These are phyloP conservation scores for Pantelozetes paolii DNA, from an alignment of 2,888 invertebrate genomes.

Conservation along the genomic window DNA sequence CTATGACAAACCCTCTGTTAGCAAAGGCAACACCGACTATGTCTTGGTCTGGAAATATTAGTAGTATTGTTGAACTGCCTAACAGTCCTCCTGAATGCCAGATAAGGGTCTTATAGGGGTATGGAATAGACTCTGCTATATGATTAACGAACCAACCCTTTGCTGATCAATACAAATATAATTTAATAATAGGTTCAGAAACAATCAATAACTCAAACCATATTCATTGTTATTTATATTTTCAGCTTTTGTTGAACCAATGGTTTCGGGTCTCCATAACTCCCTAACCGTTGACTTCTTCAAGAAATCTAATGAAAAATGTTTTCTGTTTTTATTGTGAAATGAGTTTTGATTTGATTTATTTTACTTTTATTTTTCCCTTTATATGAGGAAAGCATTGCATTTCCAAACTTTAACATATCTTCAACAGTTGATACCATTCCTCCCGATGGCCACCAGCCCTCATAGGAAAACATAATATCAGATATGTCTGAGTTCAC, in stretches of 20 bases:
- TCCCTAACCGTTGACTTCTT: not conserved
- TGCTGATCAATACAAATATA: not conserved
- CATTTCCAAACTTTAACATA: conserved; percentile 23
- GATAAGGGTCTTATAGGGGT: not conserved
- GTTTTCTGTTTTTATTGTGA: not conserved
- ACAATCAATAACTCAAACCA: too few relatives aligned
- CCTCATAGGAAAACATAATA: conserved; percentile 10
- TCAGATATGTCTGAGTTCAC: not conserved
- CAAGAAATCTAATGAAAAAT: not conserved
- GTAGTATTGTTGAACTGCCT: conserved; percentile 23
- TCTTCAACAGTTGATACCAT: conserved; percentile 33
- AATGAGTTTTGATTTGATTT: not conserved
- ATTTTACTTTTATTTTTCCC: conserved; percentile 13
- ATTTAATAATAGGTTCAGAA: not conserved
- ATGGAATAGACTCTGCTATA: not conserved
- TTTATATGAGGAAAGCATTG: conserved; percentile 27
- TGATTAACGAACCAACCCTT: not conserved
- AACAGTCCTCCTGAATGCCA: conserved; percentile 31
- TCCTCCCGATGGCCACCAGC: conserved; percentile 32
- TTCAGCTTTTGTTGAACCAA: not conserved
- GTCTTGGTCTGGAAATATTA: conserved; percentile 15
- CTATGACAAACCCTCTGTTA: not conserved
- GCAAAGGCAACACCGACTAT: conserved; percentile 23
- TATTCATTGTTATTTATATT: not conserved
- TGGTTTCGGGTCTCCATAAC: conserved; percentile 15